Percentiles rank a stretch among this genome's conserved stretches.
Conservation (phyloP, 1,140 invertebrate species). For the Triops cancriformis region DNA sequence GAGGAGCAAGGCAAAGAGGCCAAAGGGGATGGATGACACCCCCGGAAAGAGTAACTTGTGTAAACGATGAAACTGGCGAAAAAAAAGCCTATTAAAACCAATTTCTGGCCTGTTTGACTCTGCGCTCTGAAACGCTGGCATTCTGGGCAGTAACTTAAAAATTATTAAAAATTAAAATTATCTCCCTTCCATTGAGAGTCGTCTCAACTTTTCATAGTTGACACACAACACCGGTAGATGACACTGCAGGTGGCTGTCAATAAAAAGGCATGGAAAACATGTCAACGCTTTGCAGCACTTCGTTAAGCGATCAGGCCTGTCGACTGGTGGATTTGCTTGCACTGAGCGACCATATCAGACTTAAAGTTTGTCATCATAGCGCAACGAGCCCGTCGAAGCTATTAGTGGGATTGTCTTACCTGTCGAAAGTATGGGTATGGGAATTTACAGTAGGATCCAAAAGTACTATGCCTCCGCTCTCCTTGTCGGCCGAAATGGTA, state of each 20-base stretch:
- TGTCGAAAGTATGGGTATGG: neutral
- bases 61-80: slow-evolving; percentile 38
- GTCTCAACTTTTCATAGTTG: too few species aligned
- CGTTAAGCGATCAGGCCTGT: neutral
- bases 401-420: neutral
- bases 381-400: neutral
- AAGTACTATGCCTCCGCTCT: too few species aligned
- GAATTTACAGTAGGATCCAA: neutral
- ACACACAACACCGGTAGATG: neutral
- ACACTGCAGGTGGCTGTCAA: neutral
- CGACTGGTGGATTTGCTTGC: neutral
- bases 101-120: neutral
- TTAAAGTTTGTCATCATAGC: neutral
- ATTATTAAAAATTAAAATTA: neutral
- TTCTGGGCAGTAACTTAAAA: neutral
- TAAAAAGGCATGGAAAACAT: neutral
- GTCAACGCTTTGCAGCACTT: neutral
- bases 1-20: slow-evolving; percentile 39
- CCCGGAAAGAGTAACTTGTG: slow-evolving; percentile 39
- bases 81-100: slow-evolving; percentile 39
- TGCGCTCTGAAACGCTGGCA: neutral
- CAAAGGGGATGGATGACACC: slow-evolving; percentile 34
- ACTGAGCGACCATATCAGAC: neutral
- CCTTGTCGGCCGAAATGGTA: neutral
- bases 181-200: neutral